Percentiles rank a stretch among this genome's conserved stretches.
Evolutionary conservation across 2,797 vertebrate genomes (phyloP).

Genomic region (Bucorvus abyssinicus): DNA sequence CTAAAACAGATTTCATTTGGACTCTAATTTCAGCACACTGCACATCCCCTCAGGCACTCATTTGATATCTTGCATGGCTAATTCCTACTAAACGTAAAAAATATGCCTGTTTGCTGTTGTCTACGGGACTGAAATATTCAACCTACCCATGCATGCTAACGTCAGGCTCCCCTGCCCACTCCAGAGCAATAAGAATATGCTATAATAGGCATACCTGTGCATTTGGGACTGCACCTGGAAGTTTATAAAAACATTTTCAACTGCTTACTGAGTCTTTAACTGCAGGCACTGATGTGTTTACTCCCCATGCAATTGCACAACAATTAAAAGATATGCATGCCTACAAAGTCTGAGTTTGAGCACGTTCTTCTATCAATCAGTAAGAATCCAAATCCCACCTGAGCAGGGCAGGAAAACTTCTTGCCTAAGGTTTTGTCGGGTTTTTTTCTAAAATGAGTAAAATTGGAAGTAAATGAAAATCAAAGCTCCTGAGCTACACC

Average conservation of each 20-base stretch:
- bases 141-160: conserved; percentile 31
- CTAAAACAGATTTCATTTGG: background rate
- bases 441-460: background rate
- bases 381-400: background rate
- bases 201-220: conserved; percentile 45
- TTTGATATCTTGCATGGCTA: conserved; percentile 52
- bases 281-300: conserved; percentile 47
- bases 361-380: background rate
- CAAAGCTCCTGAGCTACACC: background rate
- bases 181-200: conserved; percentile 53
- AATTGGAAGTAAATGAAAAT: background rate
- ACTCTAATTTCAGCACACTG: background rate
- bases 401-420: background rate
- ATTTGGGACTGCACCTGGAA: conserved; percentile 65
- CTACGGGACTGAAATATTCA: conserved; percentile 32
- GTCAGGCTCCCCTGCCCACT: conserved; percentile 38
- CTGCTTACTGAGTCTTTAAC: conserved; percentile 35
- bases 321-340: conserved; percentile 23
- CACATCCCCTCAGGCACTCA: conserved; percentile 38
- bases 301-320: conserved; percentile 37
- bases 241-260: conserved; percentile 55
- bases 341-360: background rate
- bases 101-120: conserved; percentile 34
- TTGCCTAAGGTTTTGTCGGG: background rate
- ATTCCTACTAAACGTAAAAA: conserved; percentile 50